These are phyloP conservation scores for Emydura subglobosa DNA, from an alignment of 2,113 vertebrate genomes.

Conservation along the genomic window DNA sequence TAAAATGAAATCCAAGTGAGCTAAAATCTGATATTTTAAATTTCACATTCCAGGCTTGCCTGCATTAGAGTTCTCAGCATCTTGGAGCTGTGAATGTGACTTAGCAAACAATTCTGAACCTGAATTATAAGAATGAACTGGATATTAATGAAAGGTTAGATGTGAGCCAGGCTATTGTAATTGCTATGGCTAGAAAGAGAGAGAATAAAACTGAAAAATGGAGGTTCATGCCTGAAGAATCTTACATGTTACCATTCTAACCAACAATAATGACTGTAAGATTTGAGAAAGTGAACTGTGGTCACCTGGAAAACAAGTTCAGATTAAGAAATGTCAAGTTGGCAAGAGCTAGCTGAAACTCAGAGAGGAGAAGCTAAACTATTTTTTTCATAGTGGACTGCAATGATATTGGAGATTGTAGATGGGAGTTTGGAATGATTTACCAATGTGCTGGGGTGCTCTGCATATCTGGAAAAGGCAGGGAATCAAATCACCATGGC, in stretches of 20 bases:
- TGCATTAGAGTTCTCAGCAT: not conserved
- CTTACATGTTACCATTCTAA: not conserved
- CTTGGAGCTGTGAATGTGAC: not conserved
- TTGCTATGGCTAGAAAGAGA: not conserved
- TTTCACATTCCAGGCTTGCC: not conserved
- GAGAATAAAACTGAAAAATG: not conserved
- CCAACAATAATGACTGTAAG: not conserved
- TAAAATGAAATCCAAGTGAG: not conserved
- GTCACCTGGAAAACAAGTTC: slow-evolving; percentile 1
- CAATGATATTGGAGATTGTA: not conserved
- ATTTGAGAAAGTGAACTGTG: not conserved
- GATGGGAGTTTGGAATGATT: not conserved
- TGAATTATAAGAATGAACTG: not conserved
- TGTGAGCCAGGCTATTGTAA: not conserved
- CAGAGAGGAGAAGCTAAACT: not conserved
- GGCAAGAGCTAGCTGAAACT: not conserved
- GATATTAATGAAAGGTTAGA: not conserved
- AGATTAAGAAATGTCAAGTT: not conserved
- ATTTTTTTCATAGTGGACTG: not conserved
- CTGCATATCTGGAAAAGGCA: not conserved
- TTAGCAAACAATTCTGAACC: not conserved
- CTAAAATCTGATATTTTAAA: not conserved
- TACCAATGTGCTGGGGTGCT: not conserved
- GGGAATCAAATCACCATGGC: not conserved
- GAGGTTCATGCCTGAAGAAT: not conserved